phyloP scores from a whole-genome alignment of 2,113 vertebrate genomes.

The Podocnemis expansa region DNA sequence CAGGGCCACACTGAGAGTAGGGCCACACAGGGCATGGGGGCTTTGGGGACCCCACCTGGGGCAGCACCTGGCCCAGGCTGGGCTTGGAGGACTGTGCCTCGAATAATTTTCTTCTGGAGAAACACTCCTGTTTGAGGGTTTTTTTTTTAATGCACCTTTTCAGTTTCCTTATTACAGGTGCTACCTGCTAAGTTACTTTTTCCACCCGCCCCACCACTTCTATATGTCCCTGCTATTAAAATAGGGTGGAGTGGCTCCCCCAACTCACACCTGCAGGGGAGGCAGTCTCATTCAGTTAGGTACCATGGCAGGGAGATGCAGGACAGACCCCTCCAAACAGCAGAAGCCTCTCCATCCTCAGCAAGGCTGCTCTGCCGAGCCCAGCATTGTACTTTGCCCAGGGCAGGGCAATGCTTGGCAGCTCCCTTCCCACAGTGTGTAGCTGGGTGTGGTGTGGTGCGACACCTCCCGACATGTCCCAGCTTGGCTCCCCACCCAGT shows the following conservation, averaged over 20 bases:
- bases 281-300: accelerated
- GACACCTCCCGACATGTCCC: slow-evolving; percentile 80
- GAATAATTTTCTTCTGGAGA: too few species aligned
- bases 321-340: background rate
- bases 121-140: too few species aligned
- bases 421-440: background rate
- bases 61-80: too few species aligned
- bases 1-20: too few species aligned
- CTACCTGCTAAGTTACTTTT: too few species aligned
- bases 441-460: slow-evolving; percentile 73
- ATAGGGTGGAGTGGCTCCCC: background rate
- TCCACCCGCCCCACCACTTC: too few species aligned
- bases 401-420: background rate
- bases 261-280: background rate
- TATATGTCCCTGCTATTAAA: background rate
- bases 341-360: accelerated
- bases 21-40: too few species aligned
- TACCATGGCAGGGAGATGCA: accelerated
- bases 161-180: background rate
- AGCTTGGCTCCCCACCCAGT: slow-evolving; percentile 86
- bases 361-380: accelerated
- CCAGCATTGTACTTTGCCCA: background rate
- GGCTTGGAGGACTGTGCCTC: too few species aligned
- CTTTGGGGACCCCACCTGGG: too few species aligned
- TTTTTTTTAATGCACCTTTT: background rate